Evolutionary conservation across 2,113 vertebrate species (phyloP).

Genomic region (Chlamydotis undulata): DNA sequence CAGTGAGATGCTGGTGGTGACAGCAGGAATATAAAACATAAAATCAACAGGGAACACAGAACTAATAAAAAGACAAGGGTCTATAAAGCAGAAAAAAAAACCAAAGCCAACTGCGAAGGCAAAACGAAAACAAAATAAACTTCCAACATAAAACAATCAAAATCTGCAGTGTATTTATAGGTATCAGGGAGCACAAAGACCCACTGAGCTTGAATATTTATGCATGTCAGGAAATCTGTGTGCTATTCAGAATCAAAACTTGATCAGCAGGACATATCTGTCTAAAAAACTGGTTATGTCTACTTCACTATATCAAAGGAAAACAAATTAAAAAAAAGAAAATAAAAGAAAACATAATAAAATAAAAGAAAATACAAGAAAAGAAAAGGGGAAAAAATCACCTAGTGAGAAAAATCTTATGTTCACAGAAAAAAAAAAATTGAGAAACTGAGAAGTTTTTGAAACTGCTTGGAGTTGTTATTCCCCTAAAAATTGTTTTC

Average conservation of each 20-base stretch:
- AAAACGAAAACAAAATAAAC: slow-evolving; percentile 81
- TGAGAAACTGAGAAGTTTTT: background rate
- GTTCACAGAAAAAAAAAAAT: background rate
- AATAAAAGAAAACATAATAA: too few species aligned
- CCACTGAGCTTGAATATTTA: slow-evolving; percentile 72
- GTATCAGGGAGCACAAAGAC: slow-evolving; percentile 64
- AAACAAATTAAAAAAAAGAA: background rate
- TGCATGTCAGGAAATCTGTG: slow-evolving; percentile 65
- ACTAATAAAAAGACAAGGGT: slow-evolving; percentile 82
- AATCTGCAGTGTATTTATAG: slow-evolving; percentile 74
- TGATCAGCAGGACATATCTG: slow-evolving; percentile 24
- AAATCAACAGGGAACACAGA: slow-evolving; percentile 81
- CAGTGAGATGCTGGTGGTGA: slow-evolving; percentile 80
- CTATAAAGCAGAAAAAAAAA: slow-evolving; percentile 76
- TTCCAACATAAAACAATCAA: slow-evolving; percentile 78
- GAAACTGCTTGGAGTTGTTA: background rate
- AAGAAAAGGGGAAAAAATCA: background rate
- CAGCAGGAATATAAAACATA: slow-evolving; percentile 82
- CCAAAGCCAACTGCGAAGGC: slow-evolving; percentile 74
- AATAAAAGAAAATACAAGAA: too few species aligned
- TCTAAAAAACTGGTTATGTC: background rate
- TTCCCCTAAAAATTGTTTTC: background rate
- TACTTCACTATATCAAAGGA: background rate
- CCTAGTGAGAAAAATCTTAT: background rate
- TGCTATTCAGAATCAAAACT: slow-evolving; percentile 47